phyloP scores from a whole-genome alignment of 1,140 invertebrate genomes.

The Drosophila burlai region DNA sequence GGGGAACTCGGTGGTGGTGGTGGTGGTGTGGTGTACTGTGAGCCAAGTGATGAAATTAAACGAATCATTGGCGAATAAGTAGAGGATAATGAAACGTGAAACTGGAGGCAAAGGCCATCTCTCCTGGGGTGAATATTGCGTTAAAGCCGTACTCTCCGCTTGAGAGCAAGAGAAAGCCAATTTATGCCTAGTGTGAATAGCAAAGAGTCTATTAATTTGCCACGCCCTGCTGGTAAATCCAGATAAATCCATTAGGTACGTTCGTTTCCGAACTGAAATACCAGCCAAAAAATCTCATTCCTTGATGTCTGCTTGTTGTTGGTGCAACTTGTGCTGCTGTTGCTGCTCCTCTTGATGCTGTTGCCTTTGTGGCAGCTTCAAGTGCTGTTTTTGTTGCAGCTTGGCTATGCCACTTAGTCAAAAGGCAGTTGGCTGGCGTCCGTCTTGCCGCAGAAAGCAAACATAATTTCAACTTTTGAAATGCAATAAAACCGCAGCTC shows the following conservation, averaged over 20 bases:
- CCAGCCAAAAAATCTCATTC: slow-evolving; percentile 11
- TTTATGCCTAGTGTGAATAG: slow-evolving; percentile 38
- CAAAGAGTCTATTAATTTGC: slow-evolving; percentile 45
- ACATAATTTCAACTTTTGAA: slow-evolving; percentile 74
- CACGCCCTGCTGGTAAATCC: slow-evolving; percentile 30
- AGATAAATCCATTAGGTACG: slow-evolving; percentile 36
- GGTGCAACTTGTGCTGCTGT: slow-evolving; percentile 10
- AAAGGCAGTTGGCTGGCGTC: slow-evolving; percentile 50
- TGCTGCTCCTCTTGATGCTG: slow-evolving; percentile 16
- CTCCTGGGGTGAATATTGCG: slow-evolving; percentile 1
- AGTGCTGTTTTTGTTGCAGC: slow-evolving; percentile 43
- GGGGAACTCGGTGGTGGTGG: not conserved
- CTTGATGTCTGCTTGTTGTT: slow-evolving; percentile 15
- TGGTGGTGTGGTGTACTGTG: not conserved
- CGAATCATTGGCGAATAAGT: slow-evolving; percentile 49
- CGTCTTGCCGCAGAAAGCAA: slow-evolving; percentile 67
- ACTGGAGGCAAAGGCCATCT: slow-evolving; percentile 14
- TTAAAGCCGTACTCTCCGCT: slow-evolving; percentile 3
- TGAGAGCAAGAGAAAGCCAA: slow-evolving; percentile 3
- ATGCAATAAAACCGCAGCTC: slow-evolving; percentile 64
- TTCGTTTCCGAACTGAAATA: not conserved
- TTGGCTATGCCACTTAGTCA: slow-evolving; percentile 59
- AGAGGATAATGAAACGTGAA: slow-evolving; percentile 49
- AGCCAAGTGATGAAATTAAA: slow-evolving; percentile 49
- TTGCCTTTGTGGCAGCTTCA: slow-evolving; percentile 44